Evolutionary conservation across 2,888 invertebrate genomes (phyloP).

Genomic region (Amblyteles armatorius): DNA sequence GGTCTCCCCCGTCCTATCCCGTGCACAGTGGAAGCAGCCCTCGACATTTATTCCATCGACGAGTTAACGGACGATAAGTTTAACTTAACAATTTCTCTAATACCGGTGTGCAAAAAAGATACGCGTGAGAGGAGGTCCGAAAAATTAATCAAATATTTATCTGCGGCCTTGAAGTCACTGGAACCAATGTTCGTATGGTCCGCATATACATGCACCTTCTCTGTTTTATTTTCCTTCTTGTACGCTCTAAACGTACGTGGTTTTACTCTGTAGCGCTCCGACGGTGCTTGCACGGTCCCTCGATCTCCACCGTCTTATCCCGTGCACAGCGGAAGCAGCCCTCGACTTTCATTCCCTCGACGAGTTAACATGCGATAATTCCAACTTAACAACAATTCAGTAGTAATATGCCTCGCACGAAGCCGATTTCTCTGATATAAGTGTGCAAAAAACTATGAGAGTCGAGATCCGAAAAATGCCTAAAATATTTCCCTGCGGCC

Average conservation of each 20-base stretch:
- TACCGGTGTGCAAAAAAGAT: neutral
- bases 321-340: neutral
- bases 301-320: neutral
- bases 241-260: neutral
- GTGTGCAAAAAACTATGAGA: neutral
- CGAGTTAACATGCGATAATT: neutral
- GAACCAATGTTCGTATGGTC: slow-evolving; percentile 26
- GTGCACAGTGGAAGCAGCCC: neutral
- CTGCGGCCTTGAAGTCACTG: slow-evolving; percentile 41
- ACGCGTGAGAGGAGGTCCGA: neutral
- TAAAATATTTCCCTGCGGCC: slow-evolving; percentile 32
- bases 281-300: neutral
- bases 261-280: neutral
- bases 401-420: too few relatives aligned
- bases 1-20: neutral
- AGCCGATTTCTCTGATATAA: too few relatives aligned
- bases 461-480: slow-evolving; percentile 20
- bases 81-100: neutral
- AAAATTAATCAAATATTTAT: slow-evolving; percentile 46
- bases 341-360: neutral
- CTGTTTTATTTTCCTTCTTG: slow-evolving; percentile 13
- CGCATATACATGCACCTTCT: neutral
- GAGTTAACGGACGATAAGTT: neutral
- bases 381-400: neutral
- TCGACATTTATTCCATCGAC: neutral